Conservation (phyloP, 2,888 invertebrate species). For the Blastobasis lacticolella region DNA sequence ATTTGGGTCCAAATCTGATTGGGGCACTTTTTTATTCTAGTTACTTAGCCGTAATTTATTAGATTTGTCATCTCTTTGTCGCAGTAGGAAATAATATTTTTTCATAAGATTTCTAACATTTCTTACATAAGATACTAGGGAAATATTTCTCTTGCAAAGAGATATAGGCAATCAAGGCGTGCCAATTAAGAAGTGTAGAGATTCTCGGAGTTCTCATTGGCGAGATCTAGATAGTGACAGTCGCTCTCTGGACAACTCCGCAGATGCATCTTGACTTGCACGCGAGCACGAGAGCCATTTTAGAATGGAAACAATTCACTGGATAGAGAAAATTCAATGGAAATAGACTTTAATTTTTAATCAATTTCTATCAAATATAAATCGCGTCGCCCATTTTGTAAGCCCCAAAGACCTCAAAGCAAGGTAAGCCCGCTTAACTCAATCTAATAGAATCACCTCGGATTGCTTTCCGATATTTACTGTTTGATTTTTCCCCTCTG, state of each 20-base stretch:
- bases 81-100: neutral
- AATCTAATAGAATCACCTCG: slow-evolving; percentile 69
- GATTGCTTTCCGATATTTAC: slow-evolving; percentile 72
- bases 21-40: neutral
- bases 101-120: no score
- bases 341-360: slow-evolving; percentile 5
- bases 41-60: neutral
- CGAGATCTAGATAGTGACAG: slow-evolving; percentile 49
- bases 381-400: slow-evolving; percentile 27
- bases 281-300: slow-evolving; percentile 28
- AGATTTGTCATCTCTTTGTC: neutral
- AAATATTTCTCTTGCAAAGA: slow-evolving; percentile 14
- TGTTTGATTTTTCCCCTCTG: slow-evolving; percentile 65
- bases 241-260: slow-evolving; percentile 16
- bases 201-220: slow-evolving; percentile 32
- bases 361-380: slow-evolving; percentile 21
- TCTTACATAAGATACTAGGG: no score
- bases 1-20: no score
- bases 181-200: slow-evolving; percentile 51
- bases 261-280: slow-evolving; percentile 46
- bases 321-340: neutral
- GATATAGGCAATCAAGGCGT: slow-evolving; percentile 32
- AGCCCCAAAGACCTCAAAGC: slow-evolving; percentile 37
- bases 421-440: slow-evolving; percentile 53
- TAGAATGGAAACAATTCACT: slow-evolving; percentile 2